These are phyloP conservation scores for Rhyacophila brunnea DNA, from an alignment of 1,140 invertebrate species.

Conservation along the genomic window DNA sequence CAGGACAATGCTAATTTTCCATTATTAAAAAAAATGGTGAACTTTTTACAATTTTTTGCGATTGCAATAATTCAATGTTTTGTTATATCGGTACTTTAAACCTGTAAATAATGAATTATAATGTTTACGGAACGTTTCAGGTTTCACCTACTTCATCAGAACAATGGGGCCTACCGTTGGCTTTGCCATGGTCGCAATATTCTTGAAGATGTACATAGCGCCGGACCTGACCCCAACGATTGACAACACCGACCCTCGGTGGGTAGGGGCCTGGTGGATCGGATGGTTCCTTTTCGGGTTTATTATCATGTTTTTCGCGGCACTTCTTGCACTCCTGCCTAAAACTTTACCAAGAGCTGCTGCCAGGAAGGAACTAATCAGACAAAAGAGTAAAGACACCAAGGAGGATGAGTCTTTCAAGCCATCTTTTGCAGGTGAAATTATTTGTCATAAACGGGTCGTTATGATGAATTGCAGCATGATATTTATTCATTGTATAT, in stretches of 20 bases:
- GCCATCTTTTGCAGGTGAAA: slow-evolving; percentile 42
- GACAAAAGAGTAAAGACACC: slow-evolving; percentile 44
- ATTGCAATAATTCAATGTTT: no score
- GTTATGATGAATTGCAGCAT: no score
- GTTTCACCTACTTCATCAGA: slow-evolving; percentile 67
- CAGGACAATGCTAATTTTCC: no score
- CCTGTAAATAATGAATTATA: no score
- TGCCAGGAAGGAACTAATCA: slow-evolving; percentile 52
- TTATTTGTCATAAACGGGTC: no score
- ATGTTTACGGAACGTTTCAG: no score
- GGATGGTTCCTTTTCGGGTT: slow-evolving; percentile 73
- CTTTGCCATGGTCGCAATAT: slow-evolving; percentile 67
- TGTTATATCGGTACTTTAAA: no score
- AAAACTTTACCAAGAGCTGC: slow-evolving; percentile 63
- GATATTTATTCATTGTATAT: no score
- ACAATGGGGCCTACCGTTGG: slow-evolving; percentile 73
- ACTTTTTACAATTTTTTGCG: no score
- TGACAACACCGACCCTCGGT: slow-evolving; percentile 66
- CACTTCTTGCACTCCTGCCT: slow-evolving; percentile 65
- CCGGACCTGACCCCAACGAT: slow-evolving; percentile 68
- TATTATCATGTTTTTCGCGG: slow-evolving; percentile 61
- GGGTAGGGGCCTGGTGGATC: slow-evolving; percentile 79
- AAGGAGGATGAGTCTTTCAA: slow-evolving; percentile 41
- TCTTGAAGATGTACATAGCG: slow-evolving; percentile 68
- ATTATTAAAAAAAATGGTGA: no score